These are phyloP conservation scores for Rhynchopsitta pachyrhyncha DNA, from an alignment of 2,113 vertebrate species.

Conservation along the genomic window DNA sequence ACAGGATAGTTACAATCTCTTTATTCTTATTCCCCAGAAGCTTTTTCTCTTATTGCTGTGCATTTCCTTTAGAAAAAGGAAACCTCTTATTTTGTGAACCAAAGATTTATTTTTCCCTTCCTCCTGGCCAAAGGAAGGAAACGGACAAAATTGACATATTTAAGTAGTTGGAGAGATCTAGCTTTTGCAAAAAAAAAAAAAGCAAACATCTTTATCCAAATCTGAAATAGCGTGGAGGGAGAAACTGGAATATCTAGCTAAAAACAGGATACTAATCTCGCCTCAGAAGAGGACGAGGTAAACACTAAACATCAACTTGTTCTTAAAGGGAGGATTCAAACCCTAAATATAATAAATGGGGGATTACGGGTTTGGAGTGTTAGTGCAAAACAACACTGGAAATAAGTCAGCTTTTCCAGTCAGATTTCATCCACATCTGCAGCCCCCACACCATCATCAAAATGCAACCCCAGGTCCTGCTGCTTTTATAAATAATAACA, in stretches of 20 bases:
- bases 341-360: constrained; percentile 92
- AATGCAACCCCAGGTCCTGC: constrained; percentile 92
- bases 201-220: constrained; percentile 65
- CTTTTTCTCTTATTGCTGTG: constrained; percentile 75
- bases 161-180: constrained; percentile 61
- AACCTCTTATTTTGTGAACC: constrained; percentile 84
- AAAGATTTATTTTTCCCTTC: constrained; percentile 82
- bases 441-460: constrained; percentile 94
- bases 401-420: constrained; percentile 98
- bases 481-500: constrained; percentile 95
- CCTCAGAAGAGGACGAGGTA: constrained; percentile 55
- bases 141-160: constrained; percentile 67
- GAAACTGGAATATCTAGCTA: constrained; percentile 71
- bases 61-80: constrained; percentile 80
- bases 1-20: constrained; percentile 75
- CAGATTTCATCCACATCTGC: constrained; percentile 97
- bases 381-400: constrained; percentile 98
- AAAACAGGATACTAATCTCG: constrained; percentile 56
- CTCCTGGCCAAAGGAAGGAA: constrained; percentile 70
- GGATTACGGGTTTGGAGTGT: constrained; percentile 99
- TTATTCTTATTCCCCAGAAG: constrained; percentile 44
- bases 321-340: constrained; percentile 71
- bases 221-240: constrained; percentile 66
- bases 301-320: constrained; percentile 65
- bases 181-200: constrained; percentile 44